Evolutionary conservation across 2,113 vertebrate species (phyloP), one percentile per base, ranked within the genome.

Genomic region (Brachionichthys hirsutus): DNA sequence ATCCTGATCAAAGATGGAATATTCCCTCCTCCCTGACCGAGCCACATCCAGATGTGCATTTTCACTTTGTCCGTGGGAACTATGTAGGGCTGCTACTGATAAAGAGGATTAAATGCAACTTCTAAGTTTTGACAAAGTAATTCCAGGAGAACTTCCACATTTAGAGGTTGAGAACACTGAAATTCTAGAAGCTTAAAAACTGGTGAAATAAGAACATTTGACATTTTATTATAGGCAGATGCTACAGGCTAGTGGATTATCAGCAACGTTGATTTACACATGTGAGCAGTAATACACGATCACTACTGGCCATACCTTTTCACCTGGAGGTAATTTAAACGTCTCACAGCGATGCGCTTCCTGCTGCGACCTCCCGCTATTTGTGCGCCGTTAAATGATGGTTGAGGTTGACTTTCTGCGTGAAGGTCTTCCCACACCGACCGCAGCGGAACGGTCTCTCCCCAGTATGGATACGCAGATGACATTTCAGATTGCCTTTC

Each of bases 401-500:
- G 18, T 75, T 87, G 17, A 91, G 84, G 62, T 83, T 87, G 22
- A 78, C 73, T 54, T 88, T 88, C 59, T 89, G 88, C 0, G 73
- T 84, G 59, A 90, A 91, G 2, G 73, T 62, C 53, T 66, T 89
- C 17, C 87, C 87, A 61, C 89, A 89, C 68, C 59, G 71, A 30
- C 22, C 5, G 50, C 89, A 90, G 34, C n/a, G 13, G 50, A 84
- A 89, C 2, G 86, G 89, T 59, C 41, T 83, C 53, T 91, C 87
- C 0, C 88, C 88, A 0, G 77, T 82, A 57, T 91, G 90, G 64
- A 88, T 78, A 42, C 85, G 85, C 12, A 89, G 64, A 34, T 91
- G 89, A 71, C 75, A 81, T 34, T 81, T 85, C 15, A 90, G 80
- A 75, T 86, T 86, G 63, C 84, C 76, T 76, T 88, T 90, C 61